Evolutionary conservation across 2,888 invertebrate species (phyloP), one percentile per base, ranked within the genome.

Genomic region (Phaonia tiefii): DNA sequence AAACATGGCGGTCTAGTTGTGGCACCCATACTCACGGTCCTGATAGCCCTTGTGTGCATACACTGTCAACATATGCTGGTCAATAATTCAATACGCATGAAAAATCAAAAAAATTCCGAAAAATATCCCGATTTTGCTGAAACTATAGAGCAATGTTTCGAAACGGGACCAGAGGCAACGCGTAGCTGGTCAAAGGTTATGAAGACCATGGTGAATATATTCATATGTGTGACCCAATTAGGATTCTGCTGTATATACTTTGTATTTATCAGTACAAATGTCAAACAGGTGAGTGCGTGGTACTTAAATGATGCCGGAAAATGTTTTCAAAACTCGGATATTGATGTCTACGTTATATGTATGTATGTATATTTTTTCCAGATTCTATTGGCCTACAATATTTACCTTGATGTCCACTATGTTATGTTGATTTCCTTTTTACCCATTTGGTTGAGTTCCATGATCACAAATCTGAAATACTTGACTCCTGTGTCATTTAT

Each of bases 191-290:
- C 96, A 0, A 91, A 90, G 37, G 86, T 91, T 8, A 95, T 95
- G 93, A 94, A 94, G 91, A 92, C 92, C 39, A 86, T 94, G 75
- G 96, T 98, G 80, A 97, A 98, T 91, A 87, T 93, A 13, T 98
- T 98, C 91, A 93, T 99, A 72, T 96, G 97, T 90, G 92, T 98
- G 75, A 99, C 99, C n/a, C 99, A 99, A 91, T 92, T 99, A 80
- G 99, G 99, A 79, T 99, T 99, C 92, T 99, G 99, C 91, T 98
- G 98, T 90, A 96, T 99, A 31, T 99, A 99, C 91, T 96, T 98
- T 86, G 96, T 99, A 17, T 99, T 99, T 90, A 96, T 99, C 84
- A 95, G 98, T 11, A 94, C 95, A 82, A 98, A 97, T 89, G 89
- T 97, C 80, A 93, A 95, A 90, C 93, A 95, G 93, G 96, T 95